Conservation (phyloP, 1,140 invertebrate species). For the Apocrypta bakeri region DNA sequence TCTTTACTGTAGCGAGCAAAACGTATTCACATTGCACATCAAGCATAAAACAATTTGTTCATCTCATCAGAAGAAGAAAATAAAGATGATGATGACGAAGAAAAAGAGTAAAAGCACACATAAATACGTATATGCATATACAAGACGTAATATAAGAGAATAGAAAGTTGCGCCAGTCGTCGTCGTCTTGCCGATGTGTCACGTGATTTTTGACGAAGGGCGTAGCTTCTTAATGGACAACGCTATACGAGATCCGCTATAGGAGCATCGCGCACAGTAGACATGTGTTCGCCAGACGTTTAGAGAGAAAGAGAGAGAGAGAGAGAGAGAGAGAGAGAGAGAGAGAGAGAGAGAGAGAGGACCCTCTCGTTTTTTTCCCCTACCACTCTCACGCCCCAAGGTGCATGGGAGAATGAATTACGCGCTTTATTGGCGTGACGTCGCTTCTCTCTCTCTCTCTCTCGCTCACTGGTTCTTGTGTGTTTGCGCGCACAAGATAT, state of each 20-base stretch:
- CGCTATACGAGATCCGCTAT: slow-evolving; percentile 35
- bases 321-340: neutral
- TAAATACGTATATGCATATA: too few relatives aligned
- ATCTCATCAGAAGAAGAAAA: too few relatives aligned
- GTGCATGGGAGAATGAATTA: slow-evolving; percentile 60
- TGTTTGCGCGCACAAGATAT: neutral
- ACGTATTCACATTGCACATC: too few relatives aligned
- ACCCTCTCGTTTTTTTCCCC: neutral
- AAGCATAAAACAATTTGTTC: too few relatives aligned
- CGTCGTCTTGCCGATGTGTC: slow-evolving; percentile 50
- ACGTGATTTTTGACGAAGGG: slow-evolving; percentile 35
- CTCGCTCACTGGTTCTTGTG: neutral
- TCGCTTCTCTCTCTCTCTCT: too few relatives aligned
- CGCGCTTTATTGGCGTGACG: slow-evolving; percentile 49
- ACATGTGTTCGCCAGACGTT: slow-evolving; percentile 61
- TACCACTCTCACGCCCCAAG: slow-evolving; percentile 47
- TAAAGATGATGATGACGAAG: too few relatives aligned
- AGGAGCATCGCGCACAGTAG: neutral
- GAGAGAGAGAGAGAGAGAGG: neutral
- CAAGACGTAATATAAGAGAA: neutral
- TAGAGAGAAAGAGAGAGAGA: neutral
- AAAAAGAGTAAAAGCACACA: neutral
- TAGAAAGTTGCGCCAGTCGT: neutral
- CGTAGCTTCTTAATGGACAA: slow-evolving; percentile 55
- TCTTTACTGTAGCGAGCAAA: too few relatives aligned